A percentile compares a stretch with the other conserved stretches of the same genome.
These are phyloP conservation scores for Chaenocephalus aceratus DNA, from an alignment of 2,113 vertebrate genomes.

Conservation along the genomic window DNA sequence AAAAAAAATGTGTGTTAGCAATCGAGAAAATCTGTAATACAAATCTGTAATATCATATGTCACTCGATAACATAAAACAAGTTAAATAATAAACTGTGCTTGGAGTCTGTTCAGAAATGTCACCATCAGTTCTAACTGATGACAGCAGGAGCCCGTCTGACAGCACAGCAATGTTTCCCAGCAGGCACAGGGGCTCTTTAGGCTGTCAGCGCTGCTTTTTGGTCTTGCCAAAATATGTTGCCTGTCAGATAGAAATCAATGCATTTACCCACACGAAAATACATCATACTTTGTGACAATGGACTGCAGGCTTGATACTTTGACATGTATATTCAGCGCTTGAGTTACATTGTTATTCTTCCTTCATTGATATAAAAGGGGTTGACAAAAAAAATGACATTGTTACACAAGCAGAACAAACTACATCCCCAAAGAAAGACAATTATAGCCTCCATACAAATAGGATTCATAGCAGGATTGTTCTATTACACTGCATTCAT, in stretches of 20 bases:
- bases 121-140: background rate
- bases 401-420: background rate
- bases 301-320: background rate
- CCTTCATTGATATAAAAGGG: background rate
- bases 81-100: background rate
- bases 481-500: background rate
- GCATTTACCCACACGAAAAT: background rate
- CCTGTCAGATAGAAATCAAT: background rate
- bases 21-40: no score
- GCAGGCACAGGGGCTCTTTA: background rate
- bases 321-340: background rate
- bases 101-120: background rate
- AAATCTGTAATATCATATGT: no score
- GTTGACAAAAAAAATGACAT: background rate
- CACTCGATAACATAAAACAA: background rate
- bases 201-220: background rate
- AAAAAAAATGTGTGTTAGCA: no score
- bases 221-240: background rate
- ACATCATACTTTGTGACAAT: background rate
- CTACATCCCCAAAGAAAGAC: background rate
- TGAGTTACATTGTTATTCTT: background rate
- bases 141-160: background rate
- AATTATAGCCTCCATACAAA: background rate
- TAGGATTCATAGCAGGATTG: background rate
- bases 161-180: slow-evolving; percentile 23